Base-by-base conservation (phyloP, 64 coral and sea anemone species). In the Stylophora pistillata region DNA sequence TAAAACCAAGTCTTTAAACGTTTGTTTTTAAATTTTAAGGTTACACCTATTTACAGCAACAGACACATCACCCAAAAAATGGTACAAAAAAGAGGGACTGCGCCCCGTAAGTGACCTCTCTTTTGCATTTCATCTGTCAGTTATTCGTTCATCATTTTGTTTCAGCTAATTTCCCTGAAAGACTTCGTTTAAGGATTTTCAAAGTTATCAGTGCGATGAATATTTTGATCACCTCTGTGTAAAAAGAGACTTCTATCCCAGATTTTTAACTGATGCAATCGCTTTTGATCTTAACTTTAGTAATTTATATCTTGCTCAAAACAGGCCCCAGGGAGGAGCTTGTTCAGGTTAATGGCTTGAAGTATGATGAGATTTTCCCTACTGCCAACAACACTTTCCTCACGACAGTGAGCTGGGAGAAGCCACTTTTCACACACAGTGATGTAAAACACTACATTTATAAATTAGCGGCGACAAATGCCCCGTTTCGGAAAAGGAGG, bases 401-500 rank as follows among this genome's bases (percentile, higher is more conserved):
- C 3, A 63, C 68, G 47, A 83, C 56, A 33, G 66, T 90, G 3
- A 56, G 65, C 17, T 90, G 89, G 89, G 17, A 53, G 55, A 30
- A 53, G 28, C 89, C 89, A 80, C 30, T 62, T 21, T 90, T 90
- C 70, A 73, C 32, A 23, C 89, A 90, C 32, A 90, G 89, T 60
- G 70, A 53, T 25, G 89, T 83, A 55, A 83, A 81, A 20, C 53
- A 72, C 23, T 90, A 90, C 78, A 53, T 21, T 20, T 84, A 84
- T 37, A 69, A 53, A 54, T 21, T 84, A 9, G n/a, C 68, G 78
- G 25, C 14, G 20, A 15, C 16, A 89, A 34, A 30, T 81, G 32
- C 68, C 12, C 33, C 6, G 13, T 7, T 11, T 0, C 20, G 66
- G 5, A 57, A 11, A 32, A 64, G 28, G 30, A 30, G 21, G 75